A percentile compares a stretch with the other conserved stretches of the same genome.
These are phyloP conservation scores for Subacronicta megacephala DNA, from an alignment of 2,888 invertebrate species.

Conservation along the genomic window DNA sequence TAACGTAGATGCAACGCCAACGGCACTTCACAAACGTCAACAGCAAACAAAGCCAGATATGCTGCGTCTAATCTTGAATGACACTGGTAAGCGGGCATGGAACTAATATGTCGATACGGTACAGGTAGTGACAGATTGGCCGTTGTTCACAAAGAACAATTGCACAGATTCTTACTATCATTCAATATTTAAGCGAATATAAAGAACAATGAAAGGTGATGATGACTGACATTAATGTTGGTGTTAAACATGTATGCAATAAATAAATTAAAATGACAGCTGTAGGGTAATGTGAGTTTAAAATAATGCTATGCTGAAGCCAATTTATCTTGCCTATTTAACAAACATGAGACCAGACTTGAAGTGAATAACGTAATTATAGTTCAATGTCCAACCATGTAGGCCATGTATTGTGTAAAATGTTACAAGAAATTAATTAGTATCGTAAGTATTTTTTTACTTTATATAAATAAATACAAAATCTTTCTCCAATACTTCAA, in stretches of 20 bases:
- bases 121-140: slow-evolving; percentile 17
- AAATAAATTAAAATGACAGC: too few species aligned
- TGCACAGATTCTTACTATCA: slow-evolving; percentile 16
- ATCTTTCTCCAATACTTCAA: neutral
- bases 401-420: too few species aligned
- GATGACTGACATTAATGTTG: slow-evolving; percentile 1
- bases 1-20: neutral
- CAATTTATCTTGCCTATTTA: too few species aligned
- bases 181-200: slow-evolving; percentile 5
- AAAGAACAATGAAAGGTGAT: neutral
- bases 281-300: too few species aligned
- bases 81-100: slow-evolving; percentile 9
- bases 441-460: neutral
- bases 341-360: too few species aligned
- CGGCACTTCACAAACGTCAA: slow-evolving; percentile 10
- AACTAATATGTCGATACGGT: slow-evolving; percentile 27
- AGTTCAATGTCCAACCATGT: too few species aligned
- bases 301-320: too few species aligned
- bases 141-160: slow-evolving; percentile 32
- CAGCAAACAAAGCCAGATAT: slow-evolving; percentile 20
- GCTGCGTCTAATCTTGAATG: slow-evolving; percentile 7
- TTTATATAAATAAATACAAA: neutral
- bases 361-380: too few species aligned
- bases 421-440: too few species aligned
- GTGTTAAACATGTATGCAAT: too few species aligned